Conservation (phyloP, 2,113 vertebrate species). For the Aepyceros melampus region DNA sequence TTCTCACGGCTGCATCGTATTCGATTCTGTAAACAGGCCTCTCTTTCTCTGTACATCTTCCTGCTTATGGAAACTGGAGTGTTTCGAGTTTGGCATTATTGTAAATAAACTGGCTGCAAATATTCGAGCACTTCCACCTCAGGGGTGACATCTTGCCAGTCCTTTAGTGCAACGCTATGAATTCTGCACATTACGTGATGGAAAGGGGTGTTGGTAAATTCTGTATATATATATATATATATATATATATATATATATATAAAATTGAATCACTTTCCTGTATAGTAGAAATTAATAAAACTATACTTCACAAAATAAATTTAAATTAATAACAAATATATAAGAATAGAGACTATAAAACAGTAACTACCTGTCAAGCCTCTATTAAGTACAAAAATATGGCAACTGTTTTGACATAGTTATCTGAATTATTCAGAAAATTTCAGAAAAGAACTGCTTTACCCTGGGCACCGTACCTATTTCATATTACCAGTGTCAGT, state of each 20-base stretch:
- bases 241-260: background rate
- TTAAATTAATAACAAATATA: background rate
- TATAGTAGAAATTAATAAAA: background rate
- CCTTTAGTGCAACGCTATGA: background rate
- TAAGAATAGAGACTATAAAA: background rate
- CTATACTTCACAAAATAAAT: background rate
- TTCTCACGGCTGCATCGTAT: background rate
- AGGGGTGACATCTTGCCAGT: too few relatives aligned
- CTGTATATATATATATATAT: too few relatives aligned
- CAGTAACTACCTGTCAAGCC: background rate
- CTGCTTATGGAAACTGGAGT: background rate
- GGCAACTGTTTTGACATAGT: background rate
- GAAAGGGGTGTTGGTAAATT: background rate
- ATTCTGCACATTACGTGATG: rapidly evolving
- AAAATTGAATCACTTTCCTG: background rate
- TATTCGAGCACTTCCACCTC: background rate
- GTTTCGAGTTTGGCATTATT: background rate
- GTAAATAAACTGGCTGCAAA: background rate
- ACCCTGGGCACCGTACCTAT: background rate
- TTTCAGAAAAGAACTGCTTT: background rate
- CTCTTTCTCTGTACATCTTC: background rate
- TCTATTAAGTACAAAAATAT: background rate
- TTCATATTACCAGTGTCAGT: background rate
- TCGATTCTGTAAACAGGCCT: background rate
- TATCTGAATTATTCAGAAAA: background rate